Base-by-base conservation (phyloP, 2,797 vertebrate genomes). In the Rallus crepitans region DNA sequence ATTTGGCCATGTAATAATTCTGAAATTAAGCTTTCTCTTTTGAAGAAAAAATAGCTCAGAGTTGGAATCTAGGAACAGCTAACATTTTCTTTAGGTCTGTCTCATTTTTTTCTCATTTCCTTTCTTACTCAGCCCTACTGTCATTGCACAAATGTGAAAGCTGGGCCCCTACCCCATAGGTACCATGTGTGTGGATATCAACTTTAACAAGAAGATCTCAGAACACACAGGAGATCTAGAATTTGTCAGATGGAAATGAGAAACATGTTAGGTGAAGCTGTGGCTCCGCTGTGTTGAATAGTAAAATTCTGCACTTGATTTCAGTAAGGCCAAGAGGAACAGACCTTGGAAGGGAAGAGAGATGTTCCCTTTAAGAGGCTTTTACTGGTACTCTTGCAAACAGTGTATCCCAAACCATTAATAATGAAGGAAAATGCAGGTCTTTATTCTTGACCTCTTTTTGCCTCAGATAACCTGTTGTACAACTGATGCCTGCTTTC, bases 1-100 rank as follows among this genome's bases (percentile, higher is more conserved):
- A 16, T 95, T 97, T 97, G 93, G 82, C 27, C 28, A 55, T 93
- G 81, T 31, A 80, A 45, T 80, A 92, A 70, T 87, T 93, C 87
- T 91, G 82, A 93, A 96, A 93, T 83, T 31, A 96, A 96, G 57
- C 31, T 91, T 95, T 97, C 92, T 95, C 78, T 75, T 91, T 79
- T 31, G 63, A 87, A 89, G 27, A 21, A 57, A 83, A 80, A 89
- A 66, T 48, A 79, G 14, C 12, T 72, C 84, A 93, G 93, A 64
- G 40, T 28, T 77, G 48, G 80, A 80, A 81, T 65, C 50, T 65
- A 47, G 47, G 42, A 85, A 77, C 56, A 94, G 24, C 65, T 53
- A 55, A 92, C 42, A 48, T 94, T 90, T 95, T 95, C 55, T 75
- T 83, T 76, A 78, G 12, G 47, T 81, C 53, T 28, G 8, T 56